Conservation (phyloP, 2,113 vertebrate genomes). For the Macquaria ambigua region DNA sequence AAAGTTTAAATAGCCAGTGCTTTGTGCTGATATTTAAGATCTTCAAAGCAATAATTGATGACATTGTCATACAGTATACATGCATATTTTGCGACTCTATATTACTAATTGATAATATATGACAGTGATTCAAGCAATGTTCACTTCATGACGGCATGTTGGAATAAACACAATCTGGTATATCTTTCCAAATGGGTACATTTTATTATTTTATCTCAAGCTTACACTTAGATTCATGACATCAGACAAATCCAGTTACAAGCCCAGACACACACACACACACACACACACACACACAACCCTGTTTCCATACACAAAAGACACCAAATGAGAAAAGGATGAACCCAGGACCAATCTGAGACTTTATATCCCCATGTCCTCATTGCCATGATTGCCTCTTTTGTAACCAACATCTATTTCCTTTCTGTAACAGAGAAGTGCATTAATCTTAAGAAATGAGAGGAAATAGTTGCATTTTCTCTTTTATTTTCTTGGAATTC, state of each 20-base stretch:
- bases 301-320: constrained; percentile 36
- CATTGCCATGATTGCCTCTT: constrained; percentile 68
- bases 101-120: neutral
- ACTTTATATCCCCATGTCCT: constrained; percentile 53
- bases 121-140: neutral
- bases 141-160: neutral
- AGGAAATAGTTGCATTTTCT: constrained; percentile 48
- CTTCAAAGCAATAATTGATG: constrained; percentile 12
- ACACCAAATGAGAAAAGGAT: constrained; percentile 46
- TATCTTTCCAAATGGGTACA: neutral
- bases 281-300: constrained; percentile 15
- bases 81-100: neutral
- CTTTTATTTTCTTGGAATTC: constrained; percentile 43
- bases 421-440: constrained; percentile 35
- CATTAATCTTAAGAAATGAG: constrained; percentile 56
- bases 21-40: constrained; percentile 38
- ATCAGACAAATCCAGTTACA: constrained; percentile 7
- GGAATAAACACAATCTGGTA: neutral
- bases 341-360: constrained; percentile 42
- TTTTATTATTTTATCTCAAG: constrained; percentile 10
- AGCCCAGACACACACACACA: neutral
- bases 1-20: constrained; percentile 9
- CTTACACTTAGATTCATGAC: neutral
- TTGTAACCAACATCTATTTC: constrained; percentile 42
- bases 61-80: neutral